phyloP scores from a whole-genome alignment of 2,113 vertebrate species.

The Phrynosoma blainvillii region DNA sequence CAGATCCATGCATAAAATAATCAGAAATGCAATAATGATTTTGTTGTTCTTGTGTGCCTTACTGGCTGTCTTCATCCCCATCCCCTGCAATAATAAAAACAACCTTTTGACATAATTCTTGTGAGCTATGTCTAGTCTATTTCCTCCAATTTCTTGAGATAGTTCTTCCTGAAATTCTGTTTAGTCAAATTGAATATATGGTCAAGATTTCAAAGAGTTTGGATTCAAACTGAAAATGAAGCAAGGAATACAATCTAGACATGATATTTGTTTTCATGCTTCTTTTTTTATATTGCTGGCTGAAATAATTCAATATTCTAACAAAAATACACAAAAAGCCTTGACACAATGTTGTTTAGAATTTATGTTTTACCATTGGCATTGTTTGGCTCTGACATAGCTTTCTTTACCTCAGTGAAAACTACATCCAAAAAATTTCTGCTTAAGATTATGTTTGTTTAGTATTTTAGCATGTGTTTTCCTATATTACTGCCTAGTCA shows the following conservation, averaged over 20 bases:
- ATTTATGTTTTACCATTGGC: background rate
- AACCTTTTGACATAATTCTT: too few relatives aligned
- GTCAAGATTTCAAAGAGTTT: background rate
- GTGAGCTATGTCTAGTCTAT: too few relatives aligned
- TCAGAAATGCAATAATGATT: too few relatives aligned
- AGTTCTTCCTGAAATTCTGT: background rate
- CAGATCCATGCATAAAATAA: too few relatives aligned
- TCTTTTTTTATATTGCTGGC: background rate
- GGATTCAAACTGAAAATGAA: background rate
- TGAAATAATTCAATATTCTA: background rate
- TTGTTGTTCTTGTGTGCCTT: too few relatives aligned
- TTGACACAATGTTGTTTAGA: background rate
- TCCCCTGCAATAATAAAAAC: too few relatives aligned
- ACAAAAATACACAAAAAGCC: background rate
- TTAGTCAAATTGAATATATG: background rate
- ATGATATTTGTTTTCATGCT: background rate
- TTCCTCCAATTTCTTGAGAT: too few relatives aligned
- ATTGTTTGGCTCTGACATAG: background rate
- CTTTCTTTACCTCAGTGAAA: background rate
- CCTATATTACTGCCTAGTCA: too few relatives aligned
- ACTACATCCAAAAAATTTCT: too few relatives aligned
- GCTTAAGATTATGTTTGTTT: background rate
- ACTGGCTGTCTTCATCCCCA: too few relatives aligned
- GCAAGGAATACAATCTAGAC: background rate
- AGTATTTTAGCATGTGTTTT: background rate